Base-by-base conservation (phyloP, 1,140 invertebrate genomes). In the Atta texana region DNA sequence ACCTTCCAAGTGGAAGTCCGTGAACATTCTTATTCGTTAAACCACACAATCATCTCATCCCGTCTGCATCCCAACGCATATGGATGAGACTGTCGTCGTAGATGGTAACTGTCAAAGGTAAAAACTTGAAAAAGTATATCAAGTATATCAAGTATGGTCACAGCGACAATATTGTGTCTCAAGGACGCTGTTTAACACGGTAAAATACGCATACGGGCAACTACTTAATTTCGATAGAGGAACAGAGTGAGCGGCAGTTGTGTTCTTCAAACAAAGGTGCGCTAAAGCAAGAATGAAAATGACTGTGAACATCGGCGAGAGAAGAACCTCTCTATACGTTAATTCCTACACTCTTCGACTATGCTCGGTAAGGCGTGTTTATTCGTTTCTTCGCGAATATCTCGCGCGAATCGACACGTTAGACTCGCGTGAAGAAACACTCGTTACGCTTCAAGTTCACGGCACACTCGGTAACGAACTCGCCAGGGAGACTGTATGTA, bases 171-270 rank as follows among this genome's bases (percentile, higher is more conserved):
- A 59, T 84, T 88, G 51, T 7, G 85, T 78, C 89, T 89, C 89
- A 89, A 90, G 88, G 85, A 84, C 85, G 69, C 74, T n/a, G 34
- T 44, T 90, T 85, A 87, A 89, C 63, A 61, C 78, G 84, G 64
- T 77, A 78, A 84, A 85, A 72, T 63, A 76, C 61, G 18, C 86
- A 16, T 49, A 80, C 71, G 69, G 55, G 77, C 18, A 34, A 44
- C 69, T 57, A 39, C 12, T 71, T 61, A 51, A 66, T 82, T 53
- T 80, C 55, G 69, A 12, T 28, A 59, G 21, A 6, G 39, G 39
- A 49, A 28, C 61, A 66, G 34, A 44, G 57, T 39, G 49, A 51
- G 18, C 28, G 34, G 14, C 16, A 55, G n/a, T 24, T 66, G 72
- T 10, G 49, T 49, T 71, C 4, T 39, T 18, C 53, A 68, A 34